Conservation (phyloP, 2,113 vertebrate species). For the Pogonocichla stellata region DNA sequence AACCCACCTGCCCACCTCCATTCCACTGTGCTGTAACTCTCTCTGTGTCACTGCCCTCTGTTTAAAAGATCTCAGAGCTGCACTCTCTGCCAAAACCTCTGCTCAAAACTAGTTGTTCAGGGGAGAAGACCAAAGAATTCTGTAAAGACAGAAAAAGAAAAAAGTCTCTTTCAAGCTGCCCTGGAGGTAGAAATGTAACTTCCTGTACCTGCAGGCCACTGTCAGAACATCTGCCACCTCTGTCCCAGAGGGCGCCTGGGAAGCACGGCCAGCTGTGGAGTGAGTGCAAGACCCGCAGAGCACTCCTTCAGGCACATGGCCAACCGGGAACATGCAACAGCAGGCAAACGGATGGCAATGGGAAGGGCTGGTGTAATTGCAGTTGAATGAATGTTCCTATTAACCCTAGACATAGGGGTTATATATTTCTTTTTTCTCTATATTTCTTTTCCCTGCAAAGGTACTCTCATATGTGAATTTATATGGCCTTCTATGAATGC, state of each 20-base stretch:
- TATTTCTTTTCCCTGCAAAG: background rate
- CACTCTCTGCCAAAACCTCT: background rate
- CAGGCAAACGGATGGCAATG: background rate
- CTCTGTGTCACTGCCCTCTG: background rate
- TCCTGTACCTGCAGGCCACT: accelerated
- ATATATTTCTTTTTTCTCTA: background rate
- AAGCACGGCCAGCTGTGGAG: background rate
- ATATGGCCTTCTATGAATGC: background rate
- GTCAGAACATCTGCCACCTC: background rate
- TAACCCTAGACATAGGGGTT: background rate
- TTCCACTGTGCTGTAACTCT: background rate
- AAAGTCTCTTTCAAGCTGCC: background rate
- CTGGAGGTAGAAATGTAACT: background rate
- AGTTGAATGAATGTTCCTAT: background rate
- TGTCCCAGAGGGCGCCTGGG: too few species aligned
- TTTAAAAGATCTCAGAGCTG: background rate
- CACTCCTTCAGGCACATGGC: accelerated
- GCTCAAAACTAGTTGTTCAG: background rate
- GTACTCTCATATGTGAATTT: background rate
- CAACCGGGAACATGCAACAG: background rate
- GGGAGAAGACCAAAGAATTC: background rate
- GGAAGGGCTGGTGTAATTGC: background rate
- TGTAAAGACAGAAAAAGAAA: background rate
- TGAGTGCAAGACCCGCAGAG: accelerated
- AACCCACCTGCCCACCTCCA: background rate